Base-by-base conservation (phyloP, 1,140 invertebrate species). In the Habropoda laboriosa region DNA sequence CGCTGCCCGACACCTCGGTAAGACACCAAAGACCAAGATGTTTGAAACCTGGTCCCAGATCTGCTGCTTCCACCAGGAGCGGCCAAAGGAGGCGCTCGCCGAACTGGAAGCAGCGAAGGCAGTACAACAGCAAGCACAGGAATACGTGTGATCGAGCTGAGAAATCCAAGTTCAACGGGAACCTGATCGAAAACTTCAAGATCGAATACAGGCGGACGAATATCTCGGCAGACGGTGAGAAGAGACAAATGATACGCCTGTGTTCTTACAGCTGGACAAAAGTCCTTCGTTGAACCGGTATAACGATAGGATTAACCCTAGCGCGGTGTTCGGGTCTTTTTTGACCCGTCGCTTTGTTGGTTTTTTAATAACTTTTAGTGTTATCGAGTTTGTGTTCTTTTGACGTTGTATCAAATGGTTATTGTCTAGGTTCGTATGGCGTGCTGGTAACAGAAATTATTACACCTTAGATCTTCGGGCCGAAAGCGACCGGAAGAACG, bases 131-230 rank as follows among this genome's bases (percentile, higher is more conserved):
- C 42, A 88, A 78, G 40, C 92, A 92, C 32, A 83, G 91, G 21
- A 90, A 91, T 74, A 91, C 91, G 21, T 98, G 97, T 88, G 96
- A 94, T 76, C 93, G 94, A 35, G 89, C 92, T 0, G 97, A 98
- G 88, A 96, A 96, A 81, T 94, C 94, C 8, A 93, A 94, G 27
- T 98, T 98, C 91, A 98, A 98, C 87, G 93, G 91, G 12, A 97
- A 98, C 83, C 93, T 98, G 3, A 95, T 98, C 51, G 95, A 96
- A 63, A 96, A 96, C 68, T 98, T 98, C 89, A 95, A 95, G 72
- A 95, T 95, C 12, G 97, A 98, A 91, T 97, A 95, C 71, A 94
- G 94, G 40, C 92, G 95, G 32, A 90, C 84, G 67, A 94, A 91
- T 60, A 90, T 89, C 77, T 89, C 88, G 13, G 87, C 87, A 4